A percentile compares a stretch with the other conserved stretches of the same genome.
phyloP scores from a whole-genome alignment of 2,888 invertebrate genomes.

The Nomada ruficornis region DNA sequence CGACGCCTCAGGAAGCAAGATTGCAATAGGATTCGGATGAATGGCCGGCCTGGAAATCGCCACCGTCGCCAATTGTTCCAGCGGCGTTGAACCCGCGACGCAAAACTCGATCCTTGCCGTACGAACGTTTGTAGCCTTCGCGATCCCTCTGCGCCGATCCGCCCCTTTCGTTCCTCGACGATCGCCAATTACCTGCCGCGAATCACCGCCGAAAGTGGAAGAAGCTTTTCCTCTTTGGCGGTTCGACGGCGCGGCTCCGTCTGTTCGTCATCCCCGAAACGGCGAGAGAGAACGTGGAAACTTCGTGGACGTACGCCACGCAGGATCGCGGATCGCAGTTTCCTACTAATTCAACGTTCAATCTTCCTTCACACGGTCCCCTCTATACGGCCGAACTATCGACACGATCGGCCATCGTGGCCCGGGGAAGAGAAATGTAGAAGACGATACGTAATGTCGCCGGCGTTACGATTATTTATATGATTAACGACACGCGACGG shows the following conservation, averaged over 20 bases:
- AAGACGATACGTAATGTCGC: conserved; percentile 30
- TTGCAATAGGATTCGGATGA: conserved; percentile 87
- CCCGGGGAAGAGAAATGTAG: conserved; percentile 5
- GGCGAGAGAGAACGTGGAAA: conserved; percentile 8
- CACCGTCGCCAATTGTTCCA: conserved; percentile 6
- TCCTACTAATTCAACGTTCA: conserved; percentile 48
- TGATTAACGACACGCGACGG: conserved; percentile 24
- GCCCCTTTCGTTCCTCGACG: conserved; percentile 5
- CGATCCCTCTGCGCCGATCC: conserved; percentile 23
- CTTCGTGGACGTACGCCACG: background rate
- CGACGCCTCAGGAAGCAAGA: conserved; percentile 90
- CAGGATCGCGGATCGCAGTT: conserved; percentile 33
- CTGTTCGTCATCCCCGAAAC: conserved; percentile 21
- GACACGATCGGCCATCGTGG: conserved; percentile 54
- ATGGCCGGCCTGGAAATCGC: conserved; percentile 2
- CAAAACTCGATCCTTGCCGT: conserved; percentile 33
- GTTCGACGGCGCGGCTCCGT: conserved; percentile 3
- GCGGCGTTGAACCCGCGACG: conserved; percentile 9
- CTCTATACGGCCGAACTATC: conserved; percentile 60
- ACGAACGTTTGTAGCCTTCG: conserved; percentile 33
- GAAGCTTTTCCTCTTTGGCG: conserved; percentile 14
- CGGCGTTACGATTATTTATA: conserved; percentile 58
- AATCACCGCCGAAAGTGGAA: background rate
- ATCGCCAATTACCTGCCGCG: conserved; percentile 12
- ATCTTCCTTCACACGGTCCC: conserved; percentile 55